phyloP scores from a whole-genome alignment of 2,888 invertebrate species.

The Fragum sueziense region DNA sequence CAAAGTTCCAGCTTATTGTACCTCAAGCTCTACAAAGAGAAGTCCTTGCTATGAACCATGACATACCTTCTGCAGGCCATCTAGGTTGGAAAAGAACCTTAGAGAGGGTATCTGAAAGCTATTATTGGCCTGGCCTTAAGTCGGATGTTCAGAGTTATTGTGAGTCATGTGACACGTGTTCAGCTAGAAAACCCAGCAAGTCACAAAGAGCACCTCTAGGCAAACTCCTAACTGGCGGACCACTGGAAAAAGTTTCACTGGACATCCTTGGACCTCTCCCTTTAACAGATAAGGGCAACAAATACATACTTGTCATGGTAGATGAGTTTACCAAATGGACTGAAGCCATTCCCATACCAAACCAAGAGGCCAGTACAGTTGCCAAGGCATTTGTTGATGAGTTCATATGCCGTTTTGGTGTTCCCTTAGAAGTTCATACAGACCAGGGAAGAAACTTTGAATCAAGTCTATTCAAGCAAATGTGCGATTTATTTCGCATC shows the following conservation, averaged over 20 bases:
- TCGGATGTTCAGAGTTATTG: not conserved
- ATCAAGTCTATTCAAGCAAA: not conserved
- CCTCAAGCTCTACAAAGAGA: not conserved
- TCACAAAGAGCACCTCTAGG: slow-evolving; percentile 30
- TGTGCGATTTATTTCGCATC: not conserved
- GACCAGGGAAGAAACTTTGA: slow-evolving; percentile 43
- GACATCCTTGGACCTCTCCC: slow-evolving; percentile 59
- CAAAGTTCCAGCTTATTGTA: not conserved
- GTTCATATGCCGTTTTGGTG: slow-evolving; percentile 49
- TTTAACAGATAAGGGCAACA: slow-evolving; percentile 39
- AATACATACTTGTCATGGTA: slow-evolving; percentile 9
- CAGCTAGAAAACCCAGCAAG: slow-evolving; percentile 14
- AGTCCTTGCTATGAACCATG: slow-evolving; percentile 21
- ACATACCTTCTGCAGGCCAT: slow-evolving; percentile 28
- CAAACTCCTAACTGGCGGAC: slow-evolving; percentile 33
- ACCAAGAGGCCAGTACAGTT: slow-evolving; percentile 23
- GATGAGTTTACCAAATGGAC: not conserved
- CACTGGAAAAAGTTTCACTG: slow-evolving; percentile 60
- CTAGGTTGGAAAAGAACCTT: slow-evolving; percentile 21
- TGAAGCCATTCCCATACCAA: slow-evolving; percentile 12
- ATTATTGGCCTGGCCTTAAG: slow-evolving; percentile 19
- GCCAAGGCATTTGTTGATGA: too few species aligned
- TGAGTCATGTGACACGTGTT: slow-evolving; percentile 8
- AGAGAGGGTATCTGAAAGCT: slow-evolving; percentile 1
- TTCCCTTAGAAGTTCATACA: slow-evolving; percentile 45